phyloP scores from a whole-genome alignment of 1,140 invertebrate species.

The Thaumatotibia leucotreta region DNA sequence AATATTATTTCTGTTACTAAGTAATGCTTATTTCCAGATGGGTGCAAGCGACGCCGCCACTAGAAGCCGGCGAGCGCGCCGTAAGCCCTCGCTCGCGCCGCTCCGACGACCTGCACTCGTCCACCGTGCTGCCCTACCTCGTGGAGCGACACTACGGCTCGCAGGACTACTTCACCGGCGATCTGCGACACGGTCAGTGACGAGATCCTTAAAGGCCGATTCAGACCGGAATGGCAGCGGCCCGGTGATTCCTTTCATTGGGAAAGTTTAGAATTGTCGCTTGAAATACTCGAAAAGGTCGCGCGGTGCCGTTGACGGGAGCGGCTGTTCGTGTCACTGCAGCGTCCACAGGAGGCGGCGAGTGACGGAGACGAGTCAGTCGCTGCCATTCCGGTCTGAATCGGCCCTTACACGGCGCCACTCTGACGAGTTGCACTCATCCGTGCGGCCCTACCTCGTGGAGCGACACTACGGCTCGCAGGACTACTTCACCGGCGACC shows the following conservation, averaged over 20 bases:
- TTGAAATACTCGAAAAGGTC: too few species aligned
- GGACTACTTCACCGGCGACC: background rate
- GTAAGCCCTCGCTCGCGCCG: constrained; percentile 70
- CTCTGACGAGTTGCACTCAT: background rate
- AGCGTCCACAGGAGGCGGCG: constrained; percentile 82
- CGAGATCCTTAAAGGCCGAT: too few species aligned
- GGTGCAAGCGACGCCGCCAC: constrained; percentile 79
- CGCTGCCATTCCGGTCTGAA: too few species aligned
- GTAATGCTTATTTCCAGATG: constrained; percentile 78
- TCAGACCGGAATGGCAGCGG: too few species aligned
- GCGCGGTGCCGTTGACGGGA: too few species aligned
- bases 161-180: constrained; percentile 62
- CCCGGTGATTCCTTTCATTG: too few species aligned
- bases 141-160: constrained; percentile 88
- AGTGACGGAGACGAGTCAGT: too few species aligned
- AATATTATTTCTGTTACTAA: too few species aligned
- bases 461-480: background rate
- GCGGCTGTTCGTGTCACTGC: too few species aligned
- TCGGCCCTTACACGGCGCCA: too few species aligned
- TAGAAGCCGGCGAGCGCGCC: constrained; percentile 49
- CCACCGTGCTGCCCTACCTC: constrained; percentile 94
- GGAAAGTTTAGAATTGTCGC: too few species aligned
- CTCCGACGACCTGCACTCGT: constrained; percentile 85
- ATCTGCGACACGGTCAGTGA: constrained; percentile 51
- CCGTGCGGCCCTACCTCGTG: background rate